phyloP scores from a whole-genome alignment of 2,113 vertebrate genomes.

The Malaclemys terrapin region DNA sequence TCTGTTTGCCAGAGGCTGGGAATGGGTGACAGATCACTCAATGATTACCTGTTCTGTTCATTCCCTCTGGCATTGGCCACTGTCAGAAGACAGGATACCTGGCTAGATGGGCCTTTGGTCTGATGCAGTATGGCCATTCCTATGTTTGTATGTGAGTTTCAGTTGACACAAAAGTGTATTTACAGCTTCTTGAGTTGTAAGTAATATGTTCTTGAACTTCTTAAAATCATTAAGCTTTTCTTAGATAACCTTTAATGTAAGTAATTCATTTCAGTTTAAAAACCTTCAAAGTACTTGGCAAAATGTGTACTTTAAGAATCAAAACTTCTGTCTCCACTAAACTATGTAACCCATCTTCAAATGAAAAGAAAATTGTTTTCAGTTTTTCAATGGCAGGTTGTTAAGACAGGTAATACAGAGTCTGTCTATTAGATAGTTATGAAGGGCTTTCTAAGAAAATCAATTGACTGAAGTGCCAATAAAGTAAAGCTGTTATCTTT shows the following conservation, averaged over 20 bases:
- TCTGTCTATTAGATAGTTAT: neutral
- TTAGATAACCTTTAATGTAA: neutral
- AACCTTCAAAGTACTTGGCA: neutral
- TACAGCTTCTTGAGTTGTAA: neutral
- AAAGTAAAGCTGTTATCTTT: neutral
- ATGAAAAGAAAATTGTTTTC: neutral
- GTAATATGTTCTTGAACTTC: neutral
- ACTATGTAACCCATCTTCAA: neutral
- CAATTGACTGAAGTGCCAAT: neutral
- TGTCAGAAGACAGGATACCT: no score
- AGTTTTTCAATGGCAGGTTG: neutral
- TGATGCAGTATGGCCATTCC: no score
- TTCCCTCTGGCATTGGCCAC: no score
- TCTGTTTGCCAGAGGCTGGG: no score
- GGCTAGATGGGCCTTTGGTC: no score
- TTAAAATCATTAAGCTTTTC: neutral
- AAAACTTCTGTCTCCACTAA: neutral
- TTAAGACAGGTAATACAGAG: neutral
- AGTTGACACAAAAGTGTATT: neutral
- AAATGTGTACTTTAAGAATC: neutral
- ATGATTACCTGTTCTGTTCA: no score
- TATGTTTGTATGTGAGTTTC: no score
- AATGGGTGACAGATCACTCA: no score
- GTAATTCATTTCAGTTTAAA: slow-evolving; percentile 1
- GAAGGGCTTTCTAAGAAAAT: neutral